Conservation (phyloP, 2,797 vertebrate species). For the Gallinago solitaria region DNA sequence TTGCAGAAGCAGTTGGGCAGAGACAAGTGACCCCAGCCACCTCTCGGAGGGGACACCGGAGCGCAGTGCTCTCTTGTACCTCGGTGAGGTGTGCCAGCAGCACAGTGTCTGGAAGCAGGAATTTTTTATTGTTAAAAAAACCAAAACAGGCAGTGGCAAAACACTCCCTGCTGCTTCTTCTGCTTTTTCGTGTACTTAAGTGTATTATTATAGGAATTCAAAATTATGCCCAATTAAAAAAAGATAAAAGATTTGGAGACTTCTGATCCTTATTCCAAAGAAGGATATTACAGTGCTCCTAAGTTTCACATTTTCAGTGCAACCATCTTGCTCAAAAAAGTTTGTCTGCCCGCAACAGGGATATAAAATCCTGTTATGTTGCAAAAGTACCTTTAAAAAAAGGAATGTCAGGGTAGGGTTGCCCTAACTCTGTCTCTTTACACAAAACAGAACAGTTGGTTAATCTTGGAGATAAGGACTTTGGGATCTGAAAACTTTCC, state of each 20-base stretch:
- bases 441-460: neutral
- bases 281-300: neutral
- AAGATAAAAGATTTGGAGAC: neutral
- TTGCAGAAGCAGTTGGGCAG: neutral
- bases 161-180: neutral
- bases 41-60: neutral
- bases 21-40: neutral
- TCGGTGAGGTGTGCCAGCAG: accelerated
- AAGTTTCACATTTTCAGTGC: neutral
- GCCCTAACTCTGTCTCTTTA: neutral
- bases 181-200: accelerated
- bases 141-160: neutral
- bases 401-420: neutral
- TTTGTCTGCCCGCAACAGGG: neutral
- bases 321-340: neutral
- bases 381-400: neutral
- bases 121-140: neutral
- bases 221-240: neutral
- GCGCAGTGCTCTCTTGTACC: accelerated
- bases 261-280: neutral
- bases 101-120: accelerated
- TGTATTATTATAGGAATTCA: neutral
- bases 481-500: neutral
- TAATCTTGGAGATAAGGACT: neutral
- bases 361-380: neutral